A percentile compares a stretch with the other conserved stretches of the same genome.
Conservation (phyloP, 2,797 vertebrate genomes). For the Propithecus deckenii region DNA sequence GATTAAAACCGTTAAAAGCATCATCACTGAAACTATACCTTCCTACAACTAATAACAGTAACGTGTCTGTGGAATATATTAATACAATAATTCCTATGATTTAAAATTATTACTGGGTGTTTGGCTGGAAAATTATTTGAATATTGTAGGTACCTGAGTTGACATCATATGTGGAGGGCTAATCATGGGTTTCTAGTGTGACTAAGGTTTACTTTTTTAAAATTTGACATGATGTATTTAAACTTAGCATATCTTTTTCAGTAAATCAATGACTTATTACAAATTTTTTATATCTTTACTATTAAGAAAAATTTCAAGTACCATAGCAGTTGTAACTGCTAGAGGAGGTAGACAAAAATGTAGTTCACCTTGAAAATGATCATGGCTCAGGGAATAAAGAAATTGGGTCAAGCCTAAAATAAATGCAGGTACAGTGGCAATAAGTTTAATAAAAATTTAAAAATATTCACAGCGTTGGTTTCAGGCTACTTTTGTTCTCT, state of each 20-base stretch:
- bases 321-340: constrained; percentile 3
- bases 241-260: constrained; percentile 52
- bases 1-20: constrained; percentile 81
- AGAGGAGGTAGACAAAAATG: constrained; percentile 60
- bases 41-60: constrained; percentile 81
- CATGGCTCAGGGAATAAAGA: constrained; percentile 71
- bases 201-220: constrained; percentile 71
- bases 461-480: constrained; percentile 66
- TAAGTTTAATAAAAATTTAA: constrained; percentile 67
- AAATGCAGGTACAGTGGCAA: constrained; percentile 66
- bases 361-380: constrained; percentile 74
- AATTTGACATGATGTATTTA: constrained; percentile 65
- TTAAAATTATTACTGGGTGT: constrained; percentile 79
- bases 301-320: neutral
- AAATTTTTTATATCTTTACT: constrained; percentile 66
- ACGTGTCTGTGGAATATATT: constrained; percentile 82
- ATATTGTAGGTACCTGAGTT: constrained; percentile 61
- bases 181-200: constrained; percentile 71
- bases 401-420: constrained; percentile 76
- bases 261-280: constrained; percentile 71
- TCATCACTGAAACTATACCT: constrained; percentile 83
- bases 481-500: constrained; percentile 62
- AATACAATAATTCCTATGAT: constrained; percentile 74
- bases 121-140: constrained; percentile 80
- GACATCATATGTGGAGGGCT: constrained; percentile 45